A percentile compares a stretch with the other conserved stretches of the same genome.
Conservation (phyloP, 2,888 invertebrate genomes). For the Axea sp. region DNA sequence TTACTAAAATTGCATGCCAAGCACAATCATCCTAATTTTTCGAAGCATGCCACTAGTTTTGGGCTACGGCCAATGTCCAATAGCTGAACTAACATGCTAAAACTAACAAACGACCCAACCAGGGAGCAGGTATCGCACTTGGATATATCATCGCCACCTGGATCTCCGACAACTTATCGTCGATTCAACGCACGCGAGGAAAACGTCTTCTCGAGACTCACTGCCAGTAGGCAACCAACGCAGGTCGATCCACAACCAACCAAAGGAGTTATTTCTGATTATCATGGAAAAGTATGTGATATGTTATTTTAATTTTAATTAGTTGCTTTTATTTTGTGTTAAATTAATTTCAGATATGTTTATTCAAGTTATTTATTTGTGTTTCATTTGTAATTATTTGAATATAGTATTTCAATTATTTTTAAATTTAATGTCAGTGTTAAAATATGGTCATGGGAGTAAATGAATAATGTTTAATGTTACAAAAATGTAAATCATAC, state of each 20-base stretch:
- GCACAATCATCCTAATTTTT: constrained; percentile 18
- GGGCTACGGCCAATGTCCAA: constrained; percentile 15
- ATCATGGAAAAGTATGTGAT: constrained; percentile 81
- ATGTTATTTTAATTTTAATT: not conserved
- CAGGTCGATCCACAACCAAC: constrained; percentile 79
- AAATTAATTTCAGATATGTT: no score
- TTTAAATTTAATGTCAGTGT: no score
- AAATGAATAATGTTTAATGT: no score
- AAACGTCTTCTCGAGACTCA: constrained; percentile 88
- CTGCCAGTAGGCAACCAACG: constrained; percentile 81
- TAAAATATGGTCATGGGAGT: no score
- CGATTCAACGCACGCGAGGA: constrained; percentile 82
- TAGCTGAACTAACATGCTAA: constrained; percentile 73
- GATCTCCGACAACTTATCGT: constrained; percentile 82
- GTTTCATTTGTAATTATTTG: no score
- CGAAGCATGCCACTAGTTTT: constrained; percentile 26
- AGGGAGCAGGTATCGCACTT: constrained; percentile 81
- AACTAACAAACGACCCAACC: constrained; percentile 76
- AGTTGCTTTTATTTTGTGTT: no score
- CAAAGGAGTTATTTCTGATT: constrained; percentile 82
- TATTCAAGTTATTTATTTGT: no score
- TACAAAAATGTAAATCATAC: no score
- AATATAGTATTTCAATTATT: no score
- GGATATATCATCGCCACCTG: constrained; percentile 83
- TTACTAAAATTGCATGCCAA: constrained; percentile 53